Percentiles rank a stretch among this genome's conserved stretches.
phyloP scores from a whole-genome alignment of 1,140 invertebrate genomes.

The Orius insidiosus region DNA sequence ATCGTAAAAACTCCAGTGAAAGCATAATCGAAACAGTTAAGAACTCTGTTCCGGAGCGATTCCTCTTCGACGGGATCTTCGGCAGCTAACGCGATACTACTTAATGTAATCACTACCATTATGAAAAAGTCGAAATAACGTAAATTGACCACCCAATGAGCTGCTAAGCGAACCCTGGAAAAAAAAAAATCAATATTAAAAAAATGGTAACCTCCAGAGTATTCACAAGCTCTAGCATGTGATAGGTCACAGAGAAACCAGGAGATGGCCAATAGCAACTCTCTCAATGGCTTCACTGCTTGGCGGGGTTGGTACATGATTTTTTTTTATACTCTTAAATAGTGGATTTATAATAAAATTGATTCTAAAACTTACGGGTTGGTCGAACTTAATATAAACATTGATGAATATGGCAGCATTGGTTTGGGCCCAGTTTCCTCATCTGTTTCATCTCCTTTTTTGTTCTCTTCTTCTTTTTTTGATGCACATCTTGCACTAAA shows the following conservation, averaged over 20 bases:
- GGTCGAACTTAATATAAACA: slow-evolving; percentile 97
- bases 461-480: slow-evolving; percentile 52
- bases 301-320: too few species aligned
- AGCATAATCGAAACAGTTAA: slow-evolving; percentile 98
- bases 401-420: slow-evolving; percentile 99
- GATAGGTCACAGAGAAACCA: too few species aligned
- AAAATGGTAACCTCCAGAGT: too few species aligned
- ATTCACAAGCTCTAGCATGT: too few species aligned
- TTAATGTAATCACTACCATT: slow-evolving; percentile 95
- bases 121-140: slow-evolving; percentile 99
- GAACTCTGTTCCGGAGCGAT: slow-evolving; percentile 68
- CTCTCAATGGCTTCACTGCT: too few species aligned
- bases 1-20: slow-evolving; percentile 99
- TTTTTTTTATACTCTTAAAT: too few species aligned
- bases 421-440: slow-evolving; percentile 88
- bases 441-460: slow-evolving; percentile 51
- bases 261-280: too few species aligned
- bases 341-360: too few species aligned
- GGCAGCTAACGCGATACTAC: slow-evolving; percentile 94
- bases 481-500: slow-evolving; percentile 29
- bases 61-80: slow-evolving; percentile 95
- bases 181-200: slow-evolving; percentile 19
- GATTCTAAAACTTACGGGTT: slow-evolving; percentile 97
- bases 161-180: slow-evolving; percentile 69
- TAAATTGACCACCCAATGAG: slow-evolving; percentile 96